phyloP scores from a whole-genome alignment of 2,113 vertebrate species.

The Etheostoma cragini region DNA sequence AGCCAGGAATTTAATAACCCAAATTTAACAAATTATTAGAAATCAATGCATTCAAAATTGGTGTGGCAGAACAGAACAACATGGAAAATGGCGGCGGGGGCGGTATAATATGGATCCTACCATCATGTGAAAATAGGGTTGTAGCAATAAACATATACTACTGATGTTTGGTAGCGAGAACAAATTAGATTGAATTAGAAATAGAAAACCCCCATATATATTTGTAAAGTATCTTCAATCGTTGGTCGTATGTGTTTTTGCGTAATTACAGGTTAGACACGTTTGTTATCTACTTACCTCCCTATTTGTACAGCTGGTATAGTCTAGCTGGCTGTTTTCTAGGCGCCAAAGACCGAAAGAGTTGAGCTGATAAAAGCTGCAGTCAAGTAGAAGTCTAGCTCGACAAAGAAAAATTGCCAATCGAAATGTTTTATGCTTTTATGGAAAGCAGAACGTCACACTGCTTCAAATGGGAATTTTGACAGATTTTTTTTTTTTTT shows the following conservation, averaged over 20 bases:
- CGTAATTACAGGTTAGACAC: not conserved
- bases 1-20: constrained; percentile 40
- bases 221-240: rapidly evolving
- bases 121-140: constrained; percentile 52
- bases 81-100: constrained; percentile 87
- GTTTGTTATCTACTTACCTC: not conserved
- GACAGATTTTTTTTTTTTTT: not conserved
- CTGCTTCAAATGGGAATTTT: not conserved
- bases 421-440: not conserved
- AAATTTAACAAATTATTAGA: constrained; percentile 27
- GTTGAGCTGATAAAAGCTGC: rapidly evolving
- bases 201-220: rapidly evolving
- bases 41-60: constrained; percentile 56
- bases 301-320: constrained; percentile 64
- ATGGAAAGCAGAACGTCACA: not conserved
- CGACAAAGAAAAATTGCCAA: not conserved
- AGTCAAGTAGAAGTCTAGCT: rapidly evolving
- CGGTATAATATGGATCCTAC: constrained; percentile 71
- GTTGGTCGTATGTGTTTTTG: rapidly evolving
- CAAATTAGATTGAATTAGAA: not conserved
- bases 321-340: constrained; percentile 42
- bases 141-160: not conserved
- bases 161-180: not conserved
- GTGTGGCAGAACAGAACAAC: constrained; percentile 75
- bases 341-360: constrained; percentile 78